phyloP scores from a whole-genome alignment of 2,797 vertebrate genomes.

The Lutjanus argentimaculatus region DNA sequence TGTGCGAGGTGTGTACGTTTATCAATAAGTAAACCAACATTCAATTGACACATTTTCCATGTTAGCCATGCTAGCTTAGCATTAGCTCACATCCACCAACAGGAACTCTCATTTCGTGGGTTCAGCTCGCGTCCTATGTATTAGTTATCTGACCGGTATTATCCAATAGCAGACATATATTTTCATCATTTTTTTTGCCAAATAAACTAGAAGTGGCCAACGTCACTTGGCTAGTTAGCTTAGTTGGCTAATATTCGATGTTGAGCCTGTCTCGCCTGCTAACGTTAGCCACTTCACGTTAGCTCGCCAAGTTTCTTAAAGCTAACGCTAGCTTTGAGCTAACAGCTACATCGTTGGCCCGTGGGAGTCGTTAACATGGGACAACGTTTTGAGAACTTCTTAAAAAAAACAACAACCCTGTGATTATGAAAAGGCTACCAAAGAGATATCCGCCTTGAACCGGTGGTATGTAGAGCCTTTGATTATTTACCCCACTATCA shows the following conservation, averaged over 20 bases:
- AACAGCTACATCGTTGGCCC: slow-evolving; percentile 76
- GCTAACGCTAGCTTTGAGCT: slow-evolving; percentile 71
- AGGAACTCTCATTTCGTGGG: neutral
- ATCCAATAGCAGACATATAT: fast-evolving
- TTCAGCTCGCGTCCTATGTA: neutral
- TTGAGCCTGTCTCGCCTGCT: neutral
- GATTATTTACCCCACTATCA: slow-evolving; percentile 91
- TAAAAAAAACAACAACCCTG: neutral
- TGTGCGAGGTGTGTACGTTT: neutral
- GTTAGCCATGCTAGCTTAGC: slow-evolving; percentile 50
- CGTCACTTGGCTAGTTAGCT: neutral
- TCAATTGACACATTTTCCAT: slow-evolving; percentile 11
- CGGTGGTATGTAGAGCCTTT: neutral
- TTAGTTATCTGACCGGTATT: fast-evolving
- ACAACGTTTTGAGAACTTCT: slow-evolving; percentile 21
- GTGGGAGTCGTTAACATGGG: slow-evolving; percentile 26
- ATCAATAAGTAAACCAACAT: neutral
- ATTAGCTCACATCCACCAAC: slow-evolving; percentile 41
- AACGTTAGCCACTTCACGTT: slow-evolving; percentile 29
- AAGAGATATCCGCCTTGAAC: fast-evolving
- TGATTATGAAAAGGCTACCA: fast-evolving
- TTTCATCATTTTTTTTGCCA: fast-evolving
- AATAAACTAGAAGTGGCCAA: too few relatives aligned
- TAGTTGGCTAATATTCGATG: neutral
- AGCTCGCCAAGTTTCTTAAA: slow-evolving; percentile 67